A percentile compares a stretch with the other conserved stretches of the same genome.
These are phyloP conservation scores for Plectus sambesii DNA, from an alignment of 1,140 invertebrate species.

Conservation along the genomic window DNA sequence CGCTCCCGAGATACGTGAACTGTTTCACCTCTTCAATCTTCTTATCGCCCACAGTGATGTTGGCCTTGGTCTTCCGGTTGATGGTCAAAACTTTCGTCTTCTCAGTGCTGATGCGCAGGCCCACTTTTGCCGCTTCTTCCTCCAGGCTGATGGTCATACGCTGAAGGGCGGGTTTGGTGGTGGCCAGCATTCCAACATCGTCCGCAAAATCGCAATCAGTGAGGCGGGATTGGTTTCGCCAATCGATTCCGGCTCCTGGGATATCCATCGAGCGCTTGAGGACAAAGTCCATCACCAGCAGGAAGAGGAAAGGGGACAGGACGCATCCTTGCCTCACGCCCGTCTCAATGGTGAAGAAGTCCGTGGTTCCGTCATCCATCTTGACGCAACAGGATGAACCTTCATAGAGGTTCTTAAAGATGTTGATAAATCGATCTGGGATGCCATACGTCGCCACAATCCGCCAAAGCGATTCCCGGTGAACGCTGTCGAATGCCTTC, in stretches of 20 bases:
- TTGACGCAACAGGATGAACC: background rate
- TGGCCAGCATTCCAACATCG: background rate
- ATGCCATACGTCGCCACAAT: slow-evolving; percentile 18
- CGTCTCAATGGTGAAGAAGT: background rate
- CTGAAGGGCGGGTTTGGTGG: background rate
- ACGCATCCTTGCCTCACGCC: too few relatives aligned
- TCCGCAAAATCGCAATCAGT: background rate
- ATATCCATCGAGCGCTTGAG: background rate
- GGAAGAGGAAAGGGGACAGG: background rate
- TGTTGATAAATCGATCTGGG: slow-evolving; percentile 1
- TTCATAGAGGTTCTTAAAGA: background rate
- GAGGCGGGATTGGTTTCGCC: background rate
- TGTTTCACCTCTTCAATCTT: too few relatives aligned
- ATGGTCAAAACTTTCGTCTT: too few relatives aligned
- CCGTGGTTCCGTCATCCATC: background rate
- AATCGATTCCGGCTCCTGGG: background rate
- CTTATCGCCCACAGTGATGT: too few relatives aligned
- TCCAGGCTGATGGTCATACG: background rate
- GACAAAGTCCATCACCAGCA: background rate
- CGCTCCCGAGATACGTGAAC: too few relatives aligned
- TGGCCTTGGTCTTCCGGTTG: too few relatives aligned
- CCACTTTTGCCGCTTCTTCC: background rate
- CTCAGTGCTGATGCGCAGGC: background rate
- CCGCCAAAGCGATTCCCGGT: too few relatives aligned
- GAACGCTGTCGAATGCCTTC: too few relatives aligned